A percentile compares a stretch with the other conserved stretches of the same genome.
These are phyloP conservation scores for Tachysurus vachellii DNA, from an alignment of 2,113 vertebrate species.

Conservation along the genomic window DNA sequence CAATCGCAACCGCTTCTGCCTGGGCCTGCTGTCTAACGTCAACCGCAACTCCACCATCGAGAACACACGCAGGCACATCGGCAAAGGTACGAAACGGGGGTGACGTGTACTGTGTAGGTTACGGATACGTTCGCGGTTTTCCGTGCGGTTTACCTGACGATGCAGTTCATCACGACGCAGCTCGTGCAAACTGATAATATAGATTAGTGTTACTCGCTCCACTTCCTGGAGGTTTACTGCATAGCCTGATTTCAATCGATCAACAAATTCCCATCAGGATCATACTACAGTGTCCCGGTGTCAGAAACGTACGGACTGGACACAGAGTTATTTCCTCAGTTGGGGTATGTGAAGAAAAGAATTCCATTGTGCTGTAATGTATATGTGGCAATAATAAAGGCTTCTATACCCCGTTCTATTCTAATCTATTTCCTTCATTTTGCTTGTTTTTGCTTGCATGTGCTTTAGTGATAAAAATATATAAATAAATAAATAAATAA, in stretches of 20 bases:
- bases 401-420: too few relatives aligned
- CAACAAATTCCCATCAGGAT: not conserved
- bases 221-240: not conserved
- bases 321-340: not conserved
- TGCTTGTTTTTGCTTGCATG: not conserved
- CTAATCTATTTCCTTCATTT: too few relatives aligned
- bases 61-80: conserved; percentile 95
- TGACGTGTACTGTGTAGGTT: not conserved
- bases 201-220: not conserved
- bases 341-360: too few relatives aligned
- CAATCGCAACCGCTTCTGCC: conserved; percentile 98
- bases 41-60: conserved; percentile 99
- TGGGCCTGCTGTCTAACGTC: conserved; percentile 96
- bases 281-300: not conserved
- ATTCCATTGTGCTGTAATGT: too few relatives aligned
- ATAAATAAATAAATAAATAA: too few relatives aligned
- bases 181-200: conserved; percentile 1
- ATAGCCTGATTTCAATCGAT: not conserved
- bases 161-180: not conserved
- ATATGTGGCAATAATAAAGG: too few relatives aligned
- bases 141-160: not conserved
- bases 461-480: not conserved
- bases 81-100: conserved; percentile 81
- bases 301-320: not conserved
- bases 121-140: not conserved